These are phyloP conservation scores for Subacronicta megacephala DNA, from an alignment of 2,888 invertebrate genomes.

Conservation along the genomic window DNA sequence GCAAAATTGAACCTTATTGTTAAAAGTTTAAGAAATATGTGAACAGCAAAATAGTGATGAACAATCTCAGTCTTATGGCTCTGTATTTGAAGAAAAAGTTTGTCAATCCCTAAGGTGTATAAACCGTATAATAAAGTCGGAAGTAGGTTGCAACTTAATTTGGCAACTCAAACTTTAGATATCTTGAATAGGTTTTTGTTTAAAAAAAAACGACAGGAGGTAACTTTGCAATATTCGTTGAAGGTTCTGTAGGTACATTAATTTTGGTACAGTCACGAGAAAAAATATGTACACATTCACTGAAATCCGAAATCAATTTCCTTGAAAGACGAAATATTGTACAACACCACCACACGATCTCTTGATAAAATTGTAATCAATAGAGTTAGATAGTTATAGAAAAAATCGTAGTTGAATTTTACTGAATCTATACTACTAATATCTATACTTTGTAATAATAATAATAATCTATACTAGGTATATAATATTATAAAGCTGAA, in stretches of 20 bases:
- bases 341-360: too few species aligned
- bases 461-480: too few species aligned
- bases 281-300: too few species aligned
- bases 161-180: constrained; percentile 51
- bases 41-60: constrained; percentile 33
- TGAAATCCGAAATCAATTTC: too few species aligned
- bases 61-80: constrained; percentile 42
- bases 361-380: too few species aligned
- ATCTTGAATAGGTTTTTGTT: constrained; percentile 51
- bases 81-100: constrained; percentile 53
- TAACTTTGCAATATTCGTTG: constrained; percentile 7
- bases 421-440: too few species aligned
- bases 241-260: constrained; percentile 26
- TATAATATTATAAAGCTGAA: too few species aligned
- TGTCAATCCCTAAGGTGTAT: constrained; percentile 56
- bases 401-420: too few species aligned
- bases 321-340: too few species aligned
- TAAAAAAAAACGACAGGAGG: constrained; percentile 30
- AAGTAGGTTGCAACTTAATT: constrained; percentile 57
- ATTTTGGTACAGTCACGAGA: too few species aligned
- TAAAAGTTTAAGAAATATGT: not conserved
- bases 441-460: too few species aligned
- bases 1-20: constrained; percentile 42
- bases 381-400: too few species aligned
- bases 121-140: constrained; percentile 48